phyloP scores from a whole-genome alignment of 2,888 invertebrate genomes.

The Athetis lepigone region DNA sequence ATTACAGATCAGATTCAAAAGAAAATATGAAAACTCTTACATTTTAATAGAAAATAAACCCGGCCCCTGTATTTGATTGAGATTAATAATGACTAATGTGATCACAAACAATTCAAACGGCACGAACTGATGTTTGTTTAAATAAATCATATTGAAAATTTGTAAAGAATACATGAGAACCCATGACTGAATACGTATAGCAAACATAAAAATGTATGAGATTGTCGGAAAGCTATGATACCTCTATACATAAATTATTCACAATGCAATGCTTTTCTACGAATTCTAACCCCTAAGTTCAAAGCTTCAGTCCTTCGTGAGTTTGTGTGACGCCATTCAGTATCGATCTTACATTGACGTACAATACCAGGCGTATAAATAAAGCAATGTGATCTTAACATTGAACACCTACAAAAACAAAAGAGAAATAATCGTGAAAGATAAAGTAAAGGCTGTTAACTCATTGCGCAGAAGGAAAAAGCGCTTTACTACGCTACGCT shows the following conservation, averaged over 20 bases:
- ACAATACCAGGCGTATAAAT: constrained; percentile 11
- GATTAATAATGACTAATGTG: constrained; percentile 24
- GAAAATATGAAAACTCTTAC: constrained; percentile 8
- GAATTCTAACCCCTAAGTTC: constrained; percentile 21
- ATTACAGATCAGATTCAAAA: not conserved
- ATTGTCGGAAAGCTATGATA: constrained; percentile 9
- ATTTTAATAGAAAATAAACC: constrained; percentile 4
- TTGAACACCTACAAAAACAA: constrained; percentile 5
- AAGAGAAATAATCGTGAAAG: not conserved
- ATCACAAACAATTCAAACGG: constrained; percentile 28
- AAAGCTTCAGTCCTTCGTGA: constrained; percentile 22
- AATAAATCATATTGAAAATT: constrained; percentile 7
- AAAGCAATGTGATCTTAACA: constrained; percentile 24
- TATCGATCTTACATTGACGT: constrained; percentile 39
- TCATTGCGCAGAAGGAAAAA: not conserved
- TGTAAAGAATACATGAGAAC: constrained; percentile 3
- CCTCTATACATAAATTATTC: constrained; percentile 17
- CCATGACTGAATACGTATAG: not conserved
- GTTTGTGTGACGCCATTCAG: constrained; percentile 23
- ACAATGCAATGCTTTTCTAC: constrained; percentile 17
- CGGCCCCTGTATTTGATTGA: too few relatives aligned
- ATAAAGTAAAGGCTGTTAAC: not conserved
- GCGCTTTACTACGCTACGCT: not conserved
- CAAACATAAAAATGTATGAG: not conserved
- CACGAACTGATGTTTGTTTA: constrained; percentile 10